Conservation (phyloP, 2,797 vertebrate genomes). For the Crocodylus rhombifer region DNA sequence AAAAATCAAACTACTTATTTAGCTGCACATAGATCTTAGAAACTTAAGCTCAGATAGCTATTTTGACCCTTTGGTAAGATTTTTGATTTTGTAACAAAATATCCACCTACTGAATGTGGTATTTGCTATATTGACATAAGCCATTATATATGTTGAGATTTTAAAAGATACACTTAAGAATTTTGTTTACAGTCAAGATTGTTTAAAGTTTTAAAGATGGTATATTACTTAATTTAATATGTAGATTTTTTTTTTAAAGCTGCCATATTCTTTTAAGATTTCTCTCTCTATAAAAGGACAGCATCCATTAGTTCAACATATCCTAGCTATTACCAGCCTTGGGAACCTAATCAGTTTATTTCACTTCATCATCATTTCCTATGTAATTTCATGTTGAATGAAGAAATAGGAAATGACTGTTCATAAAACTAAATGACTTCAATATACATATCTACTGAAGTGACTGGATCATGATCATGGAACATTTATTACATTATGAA, state of each 20-base stretch:
- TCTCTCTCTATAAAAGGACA: not conserved
- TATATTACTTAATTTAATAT: not conserved
- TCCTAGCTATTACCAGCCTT: not conserved
- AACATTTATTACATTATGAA: not conserved
- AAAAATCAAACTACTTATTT: not conserved
- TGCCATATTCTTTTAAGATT: not conserved
- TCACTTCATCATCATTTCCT: not conserved
- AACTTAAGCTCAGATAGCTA: not conserved
- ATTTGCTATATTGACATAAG: not conserved
- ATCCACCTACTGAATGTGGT: not conserved
- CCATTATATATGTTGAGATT: not conserved
- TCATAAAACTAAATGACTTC: not conserved
- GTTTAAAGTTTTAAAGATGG: not conserved
- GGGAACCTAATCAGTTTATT: not conserved
- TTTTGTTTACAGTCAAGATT: not conserved
- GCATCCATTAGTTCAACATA: not conserved
- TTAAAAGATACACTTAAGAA: not conserved
- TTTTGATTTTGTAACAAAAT: not conserved
- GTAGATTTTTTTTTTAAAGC: not conserved
- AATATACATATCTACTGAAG: not conserved
- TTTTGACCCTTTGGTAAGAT: not conserved
- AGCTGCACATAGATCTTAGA: not conserved
- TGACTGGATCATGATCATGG: not conserved
- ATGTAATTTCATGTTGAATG: not conserved
- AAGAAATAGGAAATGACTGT: not conserved